Base-by-base conservation (phyloP, 1,140 invertebrate species). In the Papilio polyxenes region DNA sequence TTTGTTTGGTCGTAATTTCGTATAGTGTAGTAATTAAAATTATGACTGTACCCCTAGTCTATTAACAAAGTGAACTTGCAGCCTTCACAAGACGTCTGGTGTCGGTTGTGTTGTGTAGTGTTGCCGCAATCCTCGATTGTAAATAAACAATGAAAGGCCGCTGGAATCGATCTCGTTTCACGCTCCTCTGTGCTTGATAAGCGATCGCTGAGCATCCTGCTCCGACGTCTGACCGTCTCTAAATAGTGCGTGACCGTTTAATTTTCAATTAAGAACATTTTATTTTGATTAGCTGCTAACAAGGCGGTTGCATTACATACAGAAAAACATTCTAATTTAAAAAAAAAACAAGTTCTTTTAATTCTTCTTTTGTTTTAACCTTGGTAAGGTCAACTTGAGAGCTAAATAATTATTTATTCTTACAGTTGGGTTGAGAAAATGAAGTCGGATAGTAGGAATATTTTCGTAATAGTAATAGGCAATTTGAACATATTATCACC, bases 121-220 rank as follows among this genome's bases (percentile, higher is more conserved):
- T 81, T 69, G 40, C 65, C 31, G 48, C 72, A 72, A 49, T 48
- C 40, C n/a, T 23, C 65, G 20, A 72, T 31, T 72, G 62, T 82
- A 74, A 59, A 80, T 75, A 80, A 37, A 82, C 82, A 82, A 82
- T 82, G 82, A 82, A 82, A 82, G 82, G 82, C 76, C 82, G 77
- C 72, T 72, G 82, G 79, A 80, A 80, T 82, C 82, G 77, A 80
- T 82, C 82, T 82, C 82, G 82, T 82, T 82, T 82, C 82, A 82
- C 82, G 82, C 82, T 82, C 69, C 77, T 75, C 74, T 78, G 40
- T 65, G 59, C 75, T 31, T 13, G 82, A 82, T 82, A 82, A 53
- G 48, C 15, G 81, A 82, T 80, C 82, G 51, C 65, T 72, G 5
- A 62, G 82, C 77, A 80, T 82, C 82, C 82, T 82, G 75, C 11